phyloP scores from a whole-genome alignment of 1,140 invertebrate species.

The Meloidogyne floridensis region DNA sequence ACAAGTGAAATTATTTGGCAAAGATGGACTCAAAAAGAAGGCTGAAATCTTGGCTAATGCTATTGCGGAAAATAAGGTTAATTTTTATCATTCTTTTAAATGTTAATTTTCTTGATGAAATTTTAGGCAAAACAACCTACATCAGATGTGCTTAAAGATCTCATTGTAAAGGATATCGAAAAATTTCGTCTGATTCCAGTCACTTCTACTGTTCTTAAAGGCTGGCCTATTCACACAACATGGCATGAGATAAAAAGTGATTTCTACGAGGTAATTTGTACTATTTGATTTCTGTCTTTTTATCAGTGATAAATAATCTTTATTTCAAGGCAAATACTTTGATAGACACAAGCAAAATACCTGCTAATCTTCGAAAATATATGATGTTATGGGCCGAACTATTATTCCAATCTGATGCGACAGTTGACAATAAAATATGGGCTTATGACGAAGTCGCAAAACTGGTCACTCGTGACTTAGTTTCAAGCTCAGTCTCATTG shows the following conservation, averaged over 20 bases:
- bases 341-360: slow-evolving; percentile 35
- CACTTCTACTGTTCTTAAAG: background rate
- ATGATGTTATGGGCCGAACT: slow-evolving; percentile 51
- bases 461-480: slow-evolving; percentile 38
- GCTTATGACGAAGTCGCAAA: slow-evolving; percentile 48
- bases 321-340: slow-evolving; percentile 28
- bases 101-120: background rate
- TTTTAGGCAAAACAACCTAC: slow-evolving; percentile 32
- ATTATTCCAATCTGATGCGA: slow-evolving; percentile 50
- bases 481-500: slow-evolving; percentile 29
- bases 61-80: slow-evolving; percentile 76
- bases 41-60: slow-evolving; percentile 73
- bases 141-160: slow-evolving; percentile 28
- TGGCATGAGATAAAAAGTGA: slow-evolving; percentile 40
- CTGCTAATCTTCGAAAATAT: slow-evolving; percentile 40
- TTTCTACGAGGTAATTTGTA: slow-evolving; percentile 42
- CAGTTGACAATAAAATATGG: slow-evolving; percentile 39
- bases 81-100: background rate
- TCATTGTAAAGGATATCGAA: slow-evolving; percentile 39
- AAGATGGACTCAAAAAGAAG: slow-evolving; percentile 74
- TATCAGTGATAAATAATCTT: slow-evolving; percentile 15
- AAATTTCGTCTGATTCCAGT: slow-evolving; percentile 30
- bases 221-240: slow-evolving; percentile 36
- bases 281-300: slow-evolving; percentile 20
- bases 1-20: slow-evolving; percentile 73